phyloP scores from a whole-genome alignment of 1,140 invertebrate species.

The Tribolium madens region DNA sequence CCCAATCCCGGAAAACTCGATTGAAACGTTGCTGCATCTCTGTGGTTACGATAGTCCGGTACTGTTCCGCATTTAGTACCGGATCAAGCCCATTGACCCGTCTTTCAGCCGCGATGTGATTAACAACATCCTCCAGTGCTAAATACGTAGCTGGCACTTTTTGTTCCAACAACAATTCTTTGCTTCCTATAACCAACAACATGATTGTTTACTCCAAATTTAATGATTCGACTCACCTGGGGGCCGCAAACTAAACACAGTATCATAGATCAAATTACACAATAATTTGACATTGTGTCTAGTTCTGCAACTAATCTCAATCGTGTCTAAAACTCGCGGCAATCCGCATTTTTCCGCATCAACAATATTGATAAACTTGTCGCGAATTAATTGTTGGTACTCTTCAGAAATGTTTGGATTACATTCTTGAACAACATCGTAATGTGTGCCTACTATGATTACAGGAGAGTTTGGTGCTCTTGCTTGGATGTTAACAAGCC shows the following conservation, averaged over 20 bases:
- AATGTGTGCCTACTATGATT: constrained; percentile 94
- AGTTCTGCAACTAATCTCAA: constrained; percentile 90
- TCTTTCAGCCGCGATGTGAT: constrained; percentile 81
- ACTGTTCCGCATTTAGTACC: constrained; percentile 89
- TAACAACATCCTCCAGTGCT: constrained; percentile 92
- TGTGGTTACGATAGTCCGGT: constrained; percentile 77
- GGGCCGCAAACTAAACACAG: constrained; percentile 90
- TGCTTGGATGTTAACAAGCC: constrained; percentile 96
- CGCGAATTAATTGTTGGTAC: constrained; percentile 89
- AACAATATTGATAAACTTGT: constrained; percentile 91
- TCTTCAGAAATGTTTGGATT: constrained; percentile 83
- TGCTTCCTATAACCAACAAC: constrained; percentile 75
- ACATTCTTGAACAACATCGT: constrained; percentile 86
- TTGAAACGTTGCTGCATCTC: constrained; percentile 77
- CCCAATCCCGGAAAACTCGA: constrained; percentile 85
- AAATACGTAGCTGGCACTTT: constrained; percentile 96
- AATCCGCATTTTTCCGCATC: constrained; percentile 97
- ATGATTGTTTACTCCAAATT: too few species aligned
- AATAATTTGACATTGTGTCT: constrained; percentile 92
- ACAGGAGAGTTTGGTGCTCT: constrained; percentile 94
- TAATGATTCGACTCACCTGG: constrained; percentile 72
- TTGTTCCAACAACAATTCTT: constrained; percentile 92
- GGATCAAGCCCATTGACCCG: constrained; percentile 80
- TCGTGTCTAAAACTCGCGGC: constrained; percentile 91
- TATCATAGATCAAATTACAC: constrained; percentile 94